Evolutionary conservation across 1,140 invertebrate species (phyloP), one percentile per base, ranked within the genome.

Genomic region (Diorhabda elongata): DNA sequence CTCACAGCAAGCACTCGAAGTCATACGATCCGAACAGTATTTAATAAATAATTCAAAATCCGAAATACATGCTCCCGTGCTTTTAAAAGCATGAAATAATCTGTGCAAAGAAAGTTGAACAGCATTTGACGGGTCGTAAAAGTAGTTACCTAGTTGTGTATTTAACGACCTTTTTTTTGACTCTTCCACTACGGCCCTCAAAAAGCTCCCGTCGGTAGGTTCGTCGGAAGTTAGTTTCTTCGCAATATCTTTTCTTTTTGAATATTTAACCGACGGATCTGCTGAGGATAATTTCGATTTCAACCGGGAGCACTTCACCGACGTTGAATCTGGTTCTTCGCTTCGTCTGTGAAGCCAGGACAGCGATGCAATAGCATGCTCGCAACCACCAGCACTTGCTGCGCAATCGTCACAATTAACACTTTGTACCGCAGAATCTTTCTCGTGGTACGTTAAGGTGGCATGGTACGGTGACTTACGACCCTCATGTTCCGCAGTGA

Each of bases 261-360:
- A 8, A 11, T 47, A 69, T 60, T 65, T 69, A 2, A 65, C 3
- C n/a, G 56, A 41, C 11, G 56, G 11, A 26, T 58, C 52, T 61
- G 11, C 56, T 41, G n/a, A 42, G 5, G 73, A 74, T 6, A 79
- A 64, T 43, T 9, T 58, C 6, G 76, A 76, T 58, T 79, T 79
- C 71, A 76, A 78, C 77, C 78, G 79, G 58, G 79, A 80, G 43
- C 77, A 79, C n/a, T 61, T 70, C 3, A 71, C 61, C 52, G 71
- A 73, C 9, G 77, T 80, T 26, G 67, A 67, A 42, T 73, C 61
- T 43, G 76, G 71, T 9, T 78, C 73, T 72, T 79, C 78, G 69
- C 68, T 74, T 42, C 79, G 68, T 3, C 77, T 63, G 69, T 80
- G 73, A 3, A 71, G 4, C 75, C 79, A 80, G 64, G 74, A 75